phyloP scores from a whole-genome alignment of 2,888 invertebrate species.

The Catocala sponsa region DNA sequence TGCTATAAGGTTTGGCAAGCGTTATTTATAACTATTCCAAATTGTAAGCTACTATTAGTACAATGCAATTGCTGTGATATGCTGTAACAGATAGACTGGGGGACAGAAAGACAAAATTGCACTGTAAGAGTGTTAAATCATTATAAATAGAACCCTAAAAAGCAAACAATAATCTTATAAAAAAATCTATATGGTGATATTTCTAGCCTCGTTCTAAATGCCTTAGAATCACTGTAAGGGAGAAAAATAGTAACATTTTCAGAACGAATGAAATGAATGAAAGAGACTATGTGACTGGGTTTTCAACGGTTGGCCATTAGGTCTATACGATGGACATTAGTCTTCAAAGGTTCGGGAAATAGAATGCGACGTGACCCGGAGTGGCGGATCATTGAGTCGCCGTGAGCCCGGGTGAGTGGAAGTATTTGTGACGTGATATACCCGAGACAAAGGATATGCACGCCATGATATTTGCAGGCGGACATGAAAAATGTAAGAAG shows the following conservation, averaged over 20 bases:
- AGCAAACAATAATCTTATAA: too few species aligned
- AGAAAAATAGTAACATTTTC: conserved; percentile 43
- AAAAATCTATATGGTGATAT: too few species aligned
- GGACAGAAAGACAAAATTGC: too few species aligned
- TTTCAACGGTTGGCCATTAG: conserved; percentile 63
- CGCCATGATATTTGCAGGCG: conserved; percentile 1
- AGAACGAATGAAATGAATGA: conserved; percentile 33
- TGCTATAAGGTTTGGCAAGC: too few species aligned
- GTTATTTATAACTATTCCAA: too few species aligned
- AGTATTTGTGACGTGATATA: conserved; percentile 26
- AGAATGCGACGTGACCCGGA: conserved; percentile 54
- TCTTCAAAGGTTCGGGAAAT: conserved; percentile 54
- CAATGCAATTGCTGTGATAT: too few species aligned
- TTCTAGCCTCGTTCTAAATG: too few species aligned
- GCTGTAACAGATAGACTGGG: too few species aligned
- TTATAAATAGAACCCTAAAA: too few species aligned
- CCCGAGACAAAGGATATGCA: conserved; percentile 17
- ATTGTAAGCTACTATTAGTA: too few species aligned
- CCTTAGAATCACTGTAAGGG: too few species aligned
- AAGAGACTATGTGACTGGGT: conserved; percentile 48
- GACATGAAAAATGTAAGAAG: not conserved
- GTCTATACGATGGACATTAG: conserved; percentile 60
- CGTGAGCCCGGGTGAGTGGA: conserved; percentile 8
- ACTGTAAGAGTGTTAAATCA: too few species aligned
- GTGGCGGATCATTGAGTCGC: conserved; percentile 11